Evolutionary conservation across 2,888 invertebrate genomes (phyloP).

Genomic region (Rutpela maculata): DNA sequence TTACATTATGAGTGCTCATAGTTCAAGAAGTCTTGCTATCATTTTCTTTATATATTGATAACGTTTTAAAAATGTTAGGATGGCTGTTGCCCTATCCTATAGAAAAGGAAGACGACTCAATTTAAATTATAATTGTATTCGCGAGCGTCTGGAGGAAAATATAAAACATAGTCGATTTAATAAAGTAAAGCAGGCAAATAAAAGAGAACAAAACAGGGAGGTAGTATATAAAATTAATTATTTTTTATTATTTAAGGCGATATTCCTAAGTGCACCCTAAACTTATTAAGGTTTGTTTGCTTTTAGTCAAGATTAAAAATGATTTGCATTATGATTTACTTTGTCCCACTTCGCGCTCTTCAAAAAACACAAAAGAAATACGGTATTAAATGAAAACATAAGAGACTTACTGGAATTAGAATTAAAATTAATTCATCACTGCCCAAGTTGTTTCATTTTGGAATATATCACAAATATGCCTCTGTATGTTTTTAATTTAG

Average conservation of each 20-base stretch:
- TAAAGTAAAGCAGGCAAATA: constrained; percentile 36
- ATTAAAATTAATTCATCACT: constrained; percentile 66
- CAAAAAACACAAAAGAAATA: constrained; percentile 64
- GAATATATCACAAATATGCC: constrained; percentile 55
- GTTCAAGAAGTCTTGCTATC: too few relatives aligned
- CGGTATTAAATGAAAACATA: constrained; percentile 59
- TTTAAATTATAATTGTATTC: constrained; percentile 11
- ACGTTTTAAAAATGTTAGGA: too few relatives aligned
- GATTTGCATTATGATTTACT: constrained; percentile 68
- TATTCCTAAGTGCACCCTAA: constrained; percentile 59
- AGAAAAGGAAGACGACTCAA: background rate
- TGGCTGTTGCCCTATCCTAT: background rate
- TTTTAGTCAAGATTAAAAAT: constrained; percentile 68
- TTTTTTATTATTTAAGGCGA: constrained; percentile 60
- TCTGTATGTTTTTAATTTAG: constrained; percentile 65
- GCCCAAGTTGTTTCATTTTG: constrained; percentile 42
- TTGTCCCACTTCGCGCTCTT: constrained; percentile 59
- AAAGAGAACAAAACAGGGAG: constrained; percentile 40
- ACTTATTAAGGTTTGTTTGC: constrained; percentile 67
- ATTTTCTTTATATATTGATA: too few relatives aligned
- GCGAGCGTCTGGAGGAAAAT: background rate
- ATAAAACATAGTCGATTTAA: constrained; percentile 25
- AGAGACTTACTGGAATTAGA: constrained; percentile 65
- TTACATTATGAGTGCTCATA: too few relatives aligned
- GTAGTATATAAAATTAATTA: constrained; percentile 59